Evolutionary conservation across 2,113 vertebrate genomes (phyloP).

Genomic region (Penelope pileata): DNA sequence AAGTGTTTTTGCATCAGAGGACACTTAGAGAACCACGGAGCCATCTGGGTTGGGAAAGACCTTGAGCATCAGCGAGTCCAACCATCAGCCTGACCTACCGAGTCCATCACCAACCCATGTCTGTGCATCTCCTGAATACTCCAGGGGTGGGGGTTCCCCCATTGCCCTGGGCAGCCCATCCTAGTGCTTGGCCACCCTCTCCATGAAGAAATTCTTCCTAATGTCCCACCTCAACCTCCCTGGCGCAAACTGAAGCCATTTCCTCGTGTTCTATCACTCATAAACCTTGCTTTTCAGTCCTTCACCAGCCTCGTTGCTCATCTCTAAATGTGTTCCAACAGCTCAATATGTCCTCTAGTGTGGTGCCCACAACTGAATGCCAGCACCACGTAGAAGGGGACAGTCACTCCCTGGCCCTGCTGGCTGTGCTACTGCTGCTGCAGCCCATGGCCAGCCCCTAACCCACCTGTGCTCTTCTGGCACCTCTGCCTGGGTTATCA

Average conservation of each 20-base stretch:
- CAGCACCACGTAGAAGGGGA: neutral
- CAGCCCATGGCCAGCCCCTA: neutral
- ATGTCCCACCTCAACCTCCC: neutral
- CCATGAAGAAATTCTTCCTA: neutral
- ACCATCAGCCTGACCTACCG: neutral
- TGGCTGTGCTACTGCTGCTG: neutral
- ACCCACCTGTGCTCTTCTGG: neutral
- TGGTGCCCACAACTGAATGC: neutral
- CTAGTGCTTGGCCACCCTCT: neutral
- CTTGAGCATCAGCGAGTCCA: neutral
- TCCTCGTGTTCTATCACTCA: neutral
- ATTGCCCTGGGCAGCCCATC: neutral
- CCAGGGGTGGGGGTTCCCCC: neutral
- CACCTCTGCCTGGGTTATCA: neutral
- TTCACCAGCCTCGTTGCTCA: neutral
- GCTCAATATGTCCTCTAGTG: neutral
- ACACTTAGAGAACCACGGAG: no score
- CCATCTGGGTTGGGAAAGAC: no score
- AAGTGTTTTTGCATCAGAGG: neutral
- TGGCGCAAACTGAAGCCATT: neutral
- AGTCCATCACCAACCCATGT: neutral
- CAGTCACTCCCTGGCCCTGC: neutral
- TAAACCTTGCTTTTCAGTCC: neutral
- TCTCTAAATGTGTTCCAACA: neutral
- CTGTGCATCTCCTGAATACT: no score